Evolutionary conservation across 2,113 vertebrate genomes (phyloP).

Genomic region (Chlorodrepanis virens): DNA sequence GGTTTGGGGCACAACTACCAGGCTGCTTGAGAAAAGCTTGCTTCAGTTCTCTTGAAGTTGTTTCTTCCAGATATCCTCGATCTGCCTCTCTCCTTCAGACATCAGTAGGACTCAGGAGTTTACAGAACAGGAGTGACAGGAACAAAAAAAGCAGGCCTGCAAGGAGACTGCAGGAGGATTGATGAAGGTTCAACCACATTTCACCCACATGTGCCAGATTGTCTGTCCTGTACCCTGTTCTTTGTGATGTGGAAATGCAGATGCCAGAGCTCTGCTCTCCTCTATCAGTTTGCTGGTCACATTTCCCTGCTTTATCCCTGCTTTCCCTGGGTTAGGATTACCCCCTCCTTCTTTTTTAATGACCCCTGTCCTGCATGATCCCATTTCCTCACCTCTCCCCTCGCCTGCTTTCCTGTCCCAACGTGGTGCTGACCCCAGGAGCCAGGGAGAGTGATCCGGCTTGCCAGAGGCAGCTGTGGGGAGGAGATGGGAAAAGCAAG

Average conservation of each 20-base stretch:
- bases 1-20: not conserved
- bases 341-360: not conserved
- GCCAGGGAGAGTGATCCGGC: rapidly evolving
- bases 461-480: not conserved
- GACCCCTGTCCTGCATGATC: not conserved
- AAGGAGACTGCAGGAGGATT: not conserved
- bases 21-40: not conserved
- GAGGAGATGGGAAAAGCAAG: not conserved
- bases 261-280: rapidly evolving
- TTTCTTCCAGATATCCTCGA: not conserved
- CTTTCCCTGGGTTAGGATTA: not conserved
- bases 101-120: not conserved
- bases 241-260: not conserved
- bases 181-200: not conserved
- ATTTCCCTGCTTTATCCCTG: not conserved
- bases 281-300: too few species aligned
- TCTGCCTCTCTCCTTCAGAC: not conserved
- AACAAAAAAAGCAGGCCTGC: not conserved
- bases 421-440: not conserved
- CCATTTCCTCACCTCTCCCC: not conserved
- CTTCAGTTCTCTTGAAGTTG: not conserved
- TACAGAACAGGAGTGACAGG: not conserved
- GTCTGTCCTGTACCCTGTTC: not conserved
- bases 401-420: not conserved
- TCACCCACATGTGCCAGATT: not conserved